A percentile compares a stretch with the other conserved stretches of the same genome.
Evolutionary conservation across 92 coral and sea anemone genomes (phyloP).

Genomic region (Virgularia gustaviana): DNA sequence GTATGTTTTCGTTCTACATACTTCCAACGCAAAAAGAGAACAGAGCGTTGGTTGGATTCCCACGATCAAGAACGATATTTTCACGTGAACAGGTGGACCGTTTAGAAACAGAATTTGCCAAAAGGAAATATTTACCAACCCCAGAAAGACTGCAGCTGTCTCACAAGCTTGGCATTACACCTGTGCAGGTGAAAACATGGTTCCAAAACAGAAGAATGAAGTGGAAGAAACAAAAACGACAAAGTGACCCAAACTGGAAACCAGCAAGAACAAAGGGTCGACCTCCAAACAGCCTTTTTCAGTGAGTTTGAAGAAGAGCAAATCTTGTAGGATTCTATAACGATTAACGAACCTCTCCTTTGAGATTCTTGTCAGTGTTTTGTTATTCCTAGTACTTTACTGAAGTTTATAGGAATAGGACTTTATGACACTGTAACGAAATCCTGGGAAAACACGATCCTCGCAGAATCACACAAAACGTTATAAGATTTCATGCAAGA

Average conservation of each 20-base stretch:
- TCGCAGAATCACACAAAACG: too few species aligned
- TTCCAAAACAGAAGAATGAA: slow-evolving; percentile 89
- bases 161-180: slow-evolving; percentile 58
- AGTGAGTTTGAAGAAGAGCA: too few species aligned
- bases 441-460: too few species aligned
- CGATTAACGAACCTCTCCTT: too few species aligned
- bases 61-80: slow-evolving; percentile 83
- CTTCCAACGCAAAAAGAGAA: slow-evolving; percentile 27
- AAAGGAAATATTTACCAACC: slow-evolving; percentile 72
- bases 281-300: slow-evolving; percentile 2
- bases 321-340: too few species aligned
- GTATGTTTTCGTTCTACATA: slow-evolving; percentile 17
- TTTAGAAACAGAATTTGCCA: slow-evolving; percentile 64
- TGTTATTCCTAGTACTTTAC: too few species aligned
- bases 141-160: slow-evolving; percentile 84
- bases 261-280: slow-evolving; percentile 25
- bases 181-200: slow-evolving; percentile 91
- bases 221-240: slow-evolving; percentile 62
- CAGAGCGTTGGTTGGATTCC: background rate
- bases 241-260: slow-evolving; percentile 11
- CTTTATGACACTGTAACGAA: background rate
- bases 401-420: too few species aligned
- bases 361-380: too few species aligned
- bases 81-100: slow-evolving; percentile 63
- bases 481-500: too few species aligned